Percentiles rank a stretch among this genome's conserved stretches.
Conservation (phyloP, 2,888 invertebrate species). For the Caenorhabditis macrosperma region DNA sequence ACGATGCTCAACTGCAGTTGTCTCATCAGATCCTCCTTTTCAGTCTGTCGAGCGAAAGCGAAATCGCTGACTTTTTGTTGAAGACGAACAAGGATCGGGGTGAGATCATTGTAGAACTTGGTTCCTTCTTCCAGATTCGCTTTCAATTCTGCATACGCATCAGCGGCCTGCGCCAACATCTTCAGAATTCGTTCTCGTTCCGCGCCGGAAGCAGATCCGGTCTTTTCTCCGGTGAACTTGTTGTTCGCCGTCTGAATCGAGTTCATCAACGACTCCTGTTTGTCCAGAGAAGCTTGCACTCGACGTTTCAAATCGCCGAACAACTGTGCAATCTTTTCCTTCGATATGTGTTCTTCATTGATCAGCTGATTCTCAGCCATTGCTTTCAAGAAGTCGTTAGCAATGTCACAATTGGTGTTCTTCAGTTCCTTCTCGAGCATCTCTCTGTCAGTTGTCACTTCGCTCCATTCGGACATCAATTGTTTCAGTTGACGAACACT, state of each 20-base stretch:
- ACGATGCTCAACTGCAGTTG: conserved; percentile 86
- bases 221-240: conserved; percentile 84
- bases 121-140: conserved; percentile 94
- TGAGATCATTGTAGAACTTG: conserved; percentile 86
- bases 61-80: conserved; percentile 98
- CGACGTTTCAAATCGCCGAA: conserved; percentile 85
- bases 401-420: conserved; percentile 75
- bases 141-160: conserved; percentile 92
- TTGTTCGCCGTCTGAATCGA: conserved; percentile 84
- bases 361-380: conserved; percentile 82
- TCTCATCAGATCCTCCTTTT: conserved; percentile 96
- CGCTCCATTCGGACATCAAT: conserved; percentile 86
- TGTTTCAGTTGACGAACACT: conserved; percentile 86
- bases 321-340: conserved; percentile 86
- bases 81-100: conserved; percentile 91
- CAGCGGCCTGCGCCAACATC: conserved; percentile 91
- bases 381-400: conserved; percentile 87
- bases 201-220: conserved; percentile 82
- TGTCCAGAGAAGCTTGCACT: conserved; percentile 87
- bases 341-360: conserved; percentile 72
- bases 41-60: conserved; percentile 98
- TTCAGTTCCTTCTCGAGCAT: conserved; percentile 70
- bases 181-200: conserved; percentile 82
- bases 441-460: conserved; percentile 84
- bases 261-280: conserved; percentile 85